Conservation (phyloP, 2,797 vertebrate genomes). For the Silurus lanzhouensis region DNA sequence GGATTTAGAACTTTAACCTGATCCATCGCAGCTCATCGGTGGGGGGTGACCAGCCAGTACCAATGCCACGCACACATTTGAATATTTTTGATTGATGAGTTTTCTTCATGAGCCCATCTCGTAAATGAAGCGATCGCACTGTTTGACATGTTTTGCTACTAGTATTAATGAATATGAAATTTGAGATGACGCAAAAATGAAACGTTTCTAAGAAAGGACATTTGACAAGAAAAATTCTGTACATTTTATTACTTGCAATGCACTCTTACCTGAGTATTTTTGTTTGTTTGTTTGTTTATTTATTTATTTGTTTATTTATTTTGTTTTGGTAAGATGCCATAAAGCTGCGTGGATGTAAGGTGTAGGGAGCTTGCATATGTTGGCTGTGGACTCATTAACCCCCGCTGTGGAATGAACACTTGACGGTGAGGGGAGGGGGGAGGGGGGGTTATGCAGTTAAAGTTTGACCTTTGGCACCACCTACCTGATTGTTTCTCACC, state of each 20-base stretch:
- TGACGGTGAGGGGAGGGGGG: constrained; percentile 8
- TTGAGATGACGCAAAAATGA: constrained; percentile 57
- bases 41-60: constrained; percentile 67
- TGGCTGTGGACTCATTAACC: constrained; percentile 47
- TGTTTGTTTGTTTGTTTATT: constrained; percentile 61
- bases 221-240: constrained; percentile 60
- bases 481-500: constrained; percentile 69
- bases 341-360: constrained; percentile 51
- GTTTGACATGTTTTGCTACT: constrained; percentile 73
- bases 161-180: constrained; percentile 69
- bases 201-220: constrained; percentile 63
- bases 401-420: constrained; percentile 42
- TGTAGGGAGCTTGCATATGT: constrained; percentile 47
- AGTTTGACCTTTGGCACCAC: constrained; percentile 58
- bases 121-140: constrained; percentile 65
- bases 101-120: constrained; percentile 72
- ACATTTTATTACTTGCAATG: constrained; percentile 67
- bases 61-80: constrained; percentile 69
- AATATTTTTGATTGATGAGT: constrained; percentile 72
- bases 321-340: constrained; percentile 64
- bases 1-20: constrained; percentile 65
- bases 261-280: constrained; percentile 70
- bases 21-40: constrained; percentile 67
- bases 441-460: constrained; percentile 37
- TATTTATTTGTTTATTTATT: constrained; percentile 62